Percentiles rank a stretch among this genome's conserved stretches.
Conservation (phyloP, 1,140 invertebrate species). For the Lasaia peninsularis region DNA sequence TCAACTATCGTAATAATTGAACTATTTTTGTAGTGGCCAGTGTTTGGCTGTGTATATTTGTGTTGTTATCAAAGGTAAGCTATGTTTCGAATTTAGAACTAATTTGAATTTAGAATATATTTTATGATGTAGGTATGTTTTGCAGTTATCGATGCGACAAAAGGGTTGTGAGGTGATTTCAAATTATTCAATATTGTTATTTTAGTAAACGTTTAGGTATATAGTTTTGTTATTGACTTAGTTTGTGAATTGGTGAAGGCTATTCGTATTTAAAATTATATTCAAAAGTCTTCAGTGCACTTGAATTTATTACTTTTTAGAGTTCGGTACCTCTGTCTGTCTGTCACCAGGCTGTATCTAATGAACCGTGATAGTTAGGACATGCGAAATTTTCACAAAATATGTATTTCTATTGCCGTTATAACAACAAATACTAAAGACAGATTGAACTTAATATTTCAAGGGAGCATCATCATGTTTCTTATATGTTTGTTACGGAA, state of each 20-base stretch:
- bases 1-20: conserved; percentile 9
- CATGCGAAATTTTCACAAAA: too few relatives aligned
- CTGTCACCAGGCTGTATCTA: too few relatives aligned
- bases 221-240: neutral
- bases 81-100: neutral
- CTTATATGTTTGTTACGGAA: too few relatives aligned
- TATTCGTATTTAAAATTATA: neutral
- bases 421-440: too few relatives aligned
- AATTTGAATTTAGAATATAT: conserved; percentile 1
- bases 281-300: too few relatives aligned
- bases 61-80: conserved; percentile 8
- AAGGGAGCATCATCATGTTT: too few relatives aligned
- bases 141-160: conserved; percentile 2
- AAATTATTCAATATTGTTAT: neutral
- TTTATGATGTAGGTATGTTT: neutral
- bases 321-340: too few relatives aligned
- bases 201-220: neutral
- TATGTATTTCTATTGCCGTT: too few relatives aligned
- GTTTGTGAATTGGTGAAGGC: neutral
- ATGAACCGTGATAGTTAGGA: too few relatives aligned
- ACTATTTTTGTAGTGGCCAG: conserved; percentile 10
- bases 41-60: neutral
- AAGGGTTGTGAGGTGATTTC: conserved; percentile 3
- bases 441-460: too few relatives aligned
- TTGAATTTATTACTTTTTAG: too few relatives aligned